These are phyloP conservation scores for Formica selysi DNA, from an alignment of 1,140 invertebrate genomes.

Conservation along the genomic window DNA sequence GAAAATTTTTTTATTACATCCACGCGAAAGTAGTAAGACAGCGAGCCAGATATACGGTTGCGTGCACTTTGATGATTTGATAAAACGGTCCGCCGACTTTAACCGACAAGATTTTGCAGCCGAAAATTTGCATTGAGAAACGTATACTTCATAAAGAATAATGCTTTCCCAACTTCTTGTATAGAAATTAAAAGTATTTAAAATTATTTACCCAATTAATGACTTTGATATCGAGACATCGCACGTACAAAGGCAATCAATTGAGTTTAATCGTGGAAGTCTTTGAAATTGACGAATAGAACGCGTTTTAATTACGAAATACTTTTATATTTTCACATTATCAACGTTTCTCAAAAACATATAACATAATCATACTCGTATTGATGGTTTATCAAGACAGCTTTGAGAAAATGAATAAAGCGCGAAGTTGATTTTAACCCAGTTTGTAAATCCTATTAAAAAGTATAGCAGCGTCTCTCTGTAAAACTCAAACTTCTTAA, in stretches of 20 bases:
- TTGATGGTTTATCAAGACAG: conserved; percentile 31
- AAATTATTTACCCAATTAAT: background rate
- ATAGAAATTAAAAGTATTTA: background rate
- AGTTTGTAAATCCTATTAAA: conserved; percentile 65
- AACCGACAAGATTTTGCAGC: background rate
- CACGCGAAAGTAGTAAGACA: conserved; percentile 32
- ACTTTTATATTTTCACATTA: background rate
- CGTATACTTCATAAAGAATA: background rate
- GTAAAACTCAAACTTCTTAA: conserved; percentile 63
- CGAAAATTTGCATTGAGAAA: conserved; percentile 8
- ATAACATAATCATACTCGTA: background rate
- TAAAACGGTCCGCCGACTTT: background rate
- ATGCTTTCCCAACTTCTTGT: background rate
- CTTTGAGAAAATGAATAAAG: conserved; percentile 46
- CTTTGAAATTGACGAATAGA: background rate
- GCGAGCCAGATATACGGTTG: background rate
- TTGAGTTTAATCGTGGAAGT: background rate
- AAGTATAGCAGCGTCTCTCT: conserved; percentile 41
- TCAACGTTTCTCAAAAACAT: background rate
- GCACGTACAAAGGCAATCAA: background rate
- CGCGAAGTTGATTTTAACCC: conserved; percentile 57
- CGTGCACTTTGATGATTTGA: conserved; percentile 27
- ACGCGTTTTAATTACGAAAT: background rate
- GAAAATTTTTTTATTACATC: conserved; percentile 57
- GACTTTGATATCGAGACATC: background rate